These are phyloP conservation scores for Porites cylindrica DNA, from an alignment of 92 coral and sea anemone genomes.

Conservation along the genomic window DNA sequence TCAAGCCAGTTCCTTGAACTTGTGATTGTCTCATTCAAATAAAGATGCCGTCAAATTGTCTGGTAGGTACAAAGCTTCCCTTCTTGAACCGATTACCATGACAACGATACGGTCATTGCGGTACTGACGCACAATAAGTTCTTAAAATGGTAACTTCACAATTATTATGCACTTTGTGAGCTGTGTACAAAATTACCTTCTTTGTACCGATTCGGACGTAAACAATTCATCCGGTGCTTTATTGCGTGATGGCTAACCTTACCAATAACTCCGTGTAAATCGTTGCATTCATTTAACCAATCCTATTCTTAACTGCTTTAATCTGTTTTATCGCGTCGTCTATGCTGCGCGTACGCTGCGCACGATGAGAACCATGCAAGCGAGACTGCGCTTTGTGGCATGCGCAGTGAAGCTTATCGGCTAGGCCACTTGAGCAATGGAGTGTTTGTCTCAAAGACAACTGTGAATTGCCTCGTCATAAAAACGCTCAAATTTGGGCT, in stretches of 20 bases:
- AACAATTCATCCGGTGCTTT: neutral
- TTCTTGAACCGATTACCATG: neutral
- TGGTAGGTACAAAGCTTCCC: conserved; percentile 2
- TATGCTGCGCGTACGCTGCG: neutral
- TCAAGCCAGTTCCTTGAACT: neutral
- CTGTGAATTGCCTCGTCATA: conserved; percentile 30
- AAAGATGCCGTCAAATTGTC: conserved; percentile 7
- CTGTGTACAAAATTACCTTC: neutral
- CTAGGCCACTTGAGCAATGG: conserved; percentile 1
- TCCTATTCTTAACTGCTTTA: neutral
- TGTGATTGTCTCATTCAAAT: conserved; percentile 5
- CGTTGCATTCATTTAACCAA: neutral
- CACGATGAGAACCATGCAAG: conserved; percentile 14
- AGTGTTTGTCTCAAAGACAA: conserved; percentile 18
- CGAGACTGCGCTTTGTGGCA: conserved; percentile 18
- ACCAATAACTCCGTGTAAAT: neutral
- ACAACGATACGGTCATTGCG: neutral
- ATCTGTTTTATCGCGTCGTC: conserved; percentile 3
- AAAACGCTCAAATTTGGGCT: neutral
- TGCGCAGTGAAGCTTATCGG: conserved; percentile 21
- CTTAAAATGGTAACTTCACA: conserved; percentile 2
- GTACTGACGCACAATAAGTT: conserved; percentile 8
- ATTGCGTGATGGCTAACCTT: conserved; percentile 29
- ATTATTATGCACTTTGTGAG: neutral
- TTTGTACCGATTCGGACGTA: neutral